Conservation (phyloP, 2,797 vertebrate genomes). For the Oreochromis mossambicus region DNA sequence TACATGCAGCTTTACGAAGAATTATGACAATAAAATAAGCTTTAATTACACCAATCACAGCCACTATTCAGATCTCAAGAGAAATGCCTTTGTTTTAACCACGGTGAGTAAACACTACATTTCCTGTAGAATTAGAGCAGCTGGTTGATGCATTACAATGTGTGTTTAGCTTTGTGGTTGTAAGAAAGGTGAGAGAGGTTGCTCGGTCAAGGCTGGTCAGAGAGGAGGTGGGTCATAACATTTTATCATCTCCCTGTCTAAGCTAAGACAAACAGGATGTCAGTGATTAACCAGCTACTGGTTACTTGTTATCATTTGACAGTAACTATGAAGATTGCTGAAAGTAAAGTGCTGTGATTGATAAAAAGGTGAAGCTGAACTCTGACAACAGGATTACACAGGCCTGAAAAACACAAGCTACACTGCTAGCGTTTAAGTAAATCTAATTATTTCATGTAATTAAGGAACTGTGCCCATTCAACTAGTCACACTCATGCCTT, state of each 20-base stretch:
- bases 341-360: not conserved
- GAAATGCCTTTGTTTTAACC: not conserved
- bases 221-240: not conserved
- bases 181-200: not conserved
- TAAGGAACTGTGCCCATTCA: not conserved
- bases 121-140: not conserved
- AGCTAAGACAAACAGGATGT: constrained; percentile 11
- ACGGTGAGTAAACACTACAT: not conserved
- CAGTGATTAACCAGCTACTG: constrained; percentile 26
- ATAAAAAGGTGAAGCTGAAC: not conserved
- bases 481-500: not conserved
- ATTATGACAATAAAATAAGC: not conserved
- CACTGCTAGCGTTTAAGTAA: not conserved
- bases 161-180: not conserved
- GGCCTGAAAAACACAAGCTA: not conserved
- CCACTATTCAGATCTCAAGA: not conserved
- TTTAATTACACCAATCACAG: not conserved
- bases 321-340: not conserved
- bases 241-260: not conserved
- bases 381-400: not conserved
- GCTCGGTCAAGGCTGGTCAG: not conserved
- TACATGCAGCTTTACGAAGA: not conserved
- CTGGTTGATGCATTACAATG: not conserved
- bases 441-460: not conserved
- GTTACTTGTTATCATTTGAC: not conserved